These are phyloP conservation scores for Syngnathus typhle DNA, from an alignment of 2,113 vertebrate species.

Conservation along the genomic window DNA sequence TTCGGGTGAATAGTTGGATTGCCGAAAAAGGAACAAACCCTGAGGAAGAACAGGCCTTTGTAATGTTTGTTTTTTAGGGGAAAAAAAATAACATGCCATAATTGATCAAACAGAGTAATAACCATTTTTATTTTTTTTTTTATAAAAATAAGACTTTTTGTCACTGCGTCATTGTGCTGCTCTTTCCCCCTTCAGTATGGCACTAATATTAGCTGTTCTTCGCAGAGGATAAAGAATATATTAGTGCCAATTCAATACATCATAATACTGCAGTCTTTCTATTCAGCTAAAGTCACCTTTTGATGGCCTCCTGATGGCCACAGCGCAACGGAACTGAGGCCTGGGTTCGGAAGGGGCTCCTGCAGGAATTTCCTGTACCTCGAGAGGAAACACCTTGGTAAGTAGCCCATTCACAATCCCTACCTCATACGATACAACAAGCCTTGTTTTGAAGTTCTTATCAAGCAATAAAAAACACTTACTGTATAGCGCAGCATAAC, in stretches of 20 bases:
- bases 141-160: too few species aligned
- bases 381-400: background rate
- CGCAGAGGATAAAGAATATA: too few species aligned
- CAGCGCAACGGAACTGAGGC: constrained; percentile 41
- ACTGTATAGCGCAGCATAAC: constrained; percentile 40
- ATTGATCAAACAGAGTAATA: too few species aligned
- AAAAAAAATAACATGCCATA: background rate
- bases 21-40: constrained; percentile 6
- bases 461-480: constrained; percentile 22
- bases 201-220: too few species aligned
- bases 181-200: too few species aligned
- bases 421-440: background rate
- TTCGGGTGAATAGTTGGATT: constrained; percentile 36
- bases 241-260: too few species aligned
- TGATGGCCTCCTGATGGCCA: constrained; percentile 33
- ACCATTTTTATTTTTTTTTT: too few species aligned
- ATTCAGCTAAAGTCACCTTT: constrained; percentile 33
- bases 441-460: background rate
- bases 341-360: constrained; percentile 56
- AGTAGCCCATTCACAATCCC: background rate
- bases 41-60: background rate
- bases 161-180: too few species aligned
- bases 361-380: constrained; percentile 45
- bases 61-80: too few species aligned
- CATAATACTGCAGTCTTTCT: background rate